These are phyloP conservation scores for Otus scops DNA, from an alignment of 2,797 vertebrate genomes.

Conservation along the genomic window DNA sequence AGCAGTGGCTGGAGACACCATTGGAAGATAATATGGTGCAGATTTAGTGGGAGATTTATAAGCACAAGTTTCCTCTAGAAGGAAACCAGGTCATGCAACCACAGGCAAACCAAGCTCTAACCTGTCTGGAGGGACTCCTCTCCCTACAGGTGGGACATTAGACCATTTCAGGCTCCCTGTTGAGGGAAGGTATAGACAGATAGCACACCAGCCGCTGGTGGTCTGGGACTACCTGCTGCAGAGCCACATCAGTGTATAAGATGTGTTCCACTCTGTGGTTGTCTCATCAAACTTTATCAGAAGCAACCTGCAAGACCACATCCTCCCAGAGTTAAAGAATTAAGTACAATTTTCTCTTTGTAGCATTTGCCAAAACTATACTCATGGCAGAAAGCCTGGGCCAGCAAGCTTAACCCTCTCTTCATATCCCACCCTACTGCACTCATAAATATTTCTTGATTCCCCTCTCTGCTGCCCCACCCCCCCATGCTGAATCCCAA, in stretches of 20 bases:
- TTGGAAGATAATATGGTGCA: not conserved
- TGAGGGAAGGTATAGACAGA: not conserved
- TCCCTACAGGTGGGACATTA: fast-evolving
- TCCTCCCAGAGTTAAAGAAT: not conserved
- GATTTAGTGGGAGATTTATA: not conserved
- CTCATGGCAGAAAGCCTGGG: not conserved
- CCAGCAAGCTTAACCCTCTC: not conserved
- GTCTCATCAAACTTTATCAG: not conserved
- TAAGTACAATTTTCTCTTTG: not conserved
- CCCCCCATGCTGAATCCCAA: not conserved
- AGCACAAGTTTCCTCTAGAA: not conserved
- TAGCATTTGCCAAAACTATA: not conserved
- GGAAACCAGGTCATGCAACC: not conserved
- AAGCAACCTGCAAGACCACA: not conserved
- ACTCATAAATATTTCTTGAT: not conserved
- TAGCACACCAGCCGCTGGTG: not conserved
- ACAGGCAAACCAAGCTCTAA: not conserved
- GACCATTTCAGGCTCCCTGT: not conserved
- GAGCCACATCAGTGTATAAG: not conserved
- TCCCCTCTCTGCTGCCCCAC: not conserved
- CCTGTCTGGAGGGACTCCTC: not conserved
- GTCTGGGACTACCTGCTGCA: not conserved
- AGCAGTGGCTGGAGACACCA: not conserved
- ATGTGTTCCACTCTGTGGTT: not conserved
- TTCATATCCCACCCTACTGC: not conserved